Evolutionary conservation across 2,888 invertebrate genomes (phyloP).

Genomic region (Stomorhina lunata): DNA sequence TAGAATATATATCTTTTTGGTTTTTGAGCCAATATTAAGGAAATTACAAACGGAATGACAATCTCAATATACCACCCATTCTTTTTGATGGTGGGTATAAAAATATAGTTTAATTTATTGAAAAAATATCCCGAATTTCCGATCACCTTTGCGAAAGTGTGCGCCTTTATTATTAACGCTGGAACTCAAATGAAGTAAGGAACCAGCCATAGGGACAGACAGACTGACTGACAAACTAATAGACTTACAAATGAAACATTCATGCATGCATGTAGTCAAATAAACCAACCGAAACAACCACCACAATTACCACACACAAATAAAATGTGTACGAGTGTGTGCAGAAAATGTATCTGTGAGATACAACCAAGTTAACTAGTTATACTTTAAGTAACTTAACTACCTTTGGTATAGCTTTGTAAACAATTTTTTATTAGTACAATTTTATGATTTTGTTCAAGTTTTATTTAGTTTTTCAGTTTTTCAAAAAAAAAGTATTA

Average conservation of each 20-base stretch:
- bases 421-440: not conserved
- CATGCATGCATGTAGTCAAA: conserved; percentile 41
- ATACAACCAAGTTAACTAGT: conserved; percentile 33
- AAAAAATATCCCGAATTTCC: too few species aligned
- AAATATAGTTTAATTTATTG: too few species aligned
- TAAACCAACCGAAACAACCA: conserved; percentile 50
- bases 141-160: too few species aligned
- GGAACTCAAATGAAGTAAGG: conserved; percentile 32
- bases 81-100: too few species aligned
- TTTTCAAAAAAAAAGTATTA: not conserved
- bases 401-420: conserved; percentile 47
- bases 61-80: too few species aligned
- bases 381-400: conserved; percentile 50
- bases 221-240: too few species aligned
- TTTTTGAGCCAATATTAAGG: too few species aligned
- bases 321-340: conserved; percentile 38
- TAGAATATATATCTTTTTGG: too few species aligned
- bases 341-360: conserved; percentile 53
- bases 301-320: conserved; percentile 21
- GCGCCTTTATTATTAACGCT: conserved; percentile 2
- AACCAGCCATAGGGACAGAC: too few species aligned
- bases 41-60: too few species aligned
- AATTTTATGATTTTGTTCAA: conserved; percentile 21
- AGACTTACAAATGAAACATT: conserved; percentile 15
- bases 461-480: conserved; percentile 51